A percentile compares a stretch with the other conserved stretches of the same genome.
These are phyloP conservation scores for Macroglossus sobrinus DNA, from an alignment of 2,113 vertebrate species.

Conservation along the genomic window DNA sequence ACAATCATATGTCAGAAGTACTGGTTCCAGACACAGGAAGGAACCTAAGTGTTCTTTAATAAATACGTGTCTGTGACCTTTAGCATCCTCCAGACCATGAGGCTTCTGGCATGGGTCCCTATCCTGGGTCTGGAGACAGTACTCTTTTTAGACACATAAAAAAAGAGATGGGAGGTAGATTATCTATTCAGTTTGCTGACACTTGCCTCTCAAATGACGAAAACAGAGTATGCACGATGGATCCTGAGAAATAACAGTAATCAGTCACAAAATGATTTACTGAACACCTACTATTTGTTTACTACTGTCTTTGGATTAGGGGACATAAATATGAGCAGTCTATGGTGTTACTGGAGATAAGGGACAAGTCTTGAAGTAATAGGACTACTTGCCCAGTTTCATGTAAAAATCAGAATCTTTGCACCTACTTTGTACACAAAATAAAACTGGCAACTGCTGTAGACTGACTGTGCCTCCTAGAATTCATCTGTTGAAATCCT, in stretches of 20 bases:
- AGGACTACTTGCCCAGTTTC: neutral
- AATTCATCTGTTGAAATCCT: neutral
- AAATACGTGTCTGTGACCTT: neutral
- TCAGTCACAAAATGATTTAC: neutral
- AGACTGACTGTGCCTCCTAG: neutral
- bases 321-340: neutral
- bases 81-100: neutral
- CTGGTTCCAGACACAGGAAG: neutral
- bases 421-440: neutral
- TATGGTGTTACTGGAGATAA: neutral
- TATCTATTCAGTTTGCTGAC: neutral
- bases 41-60: too few species aligned
- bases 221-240: neutral
- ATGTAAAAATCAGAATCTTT: neutral
- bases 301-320: neutral
- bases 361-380: neutral
- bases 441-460: neutral
- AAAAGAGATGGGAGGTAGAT: neutral
- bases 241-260: neutral
- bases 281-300: neutral
- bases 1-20: neutral
- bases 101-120: too few species aligned
- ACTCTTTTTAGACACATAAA: neutral
- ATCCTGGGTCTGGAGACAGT: neutral
- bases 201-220: too few species aligned